Conservation (phyloP, 2,113 vertebrate species). For the Uropsilus gracilis region DNA sequence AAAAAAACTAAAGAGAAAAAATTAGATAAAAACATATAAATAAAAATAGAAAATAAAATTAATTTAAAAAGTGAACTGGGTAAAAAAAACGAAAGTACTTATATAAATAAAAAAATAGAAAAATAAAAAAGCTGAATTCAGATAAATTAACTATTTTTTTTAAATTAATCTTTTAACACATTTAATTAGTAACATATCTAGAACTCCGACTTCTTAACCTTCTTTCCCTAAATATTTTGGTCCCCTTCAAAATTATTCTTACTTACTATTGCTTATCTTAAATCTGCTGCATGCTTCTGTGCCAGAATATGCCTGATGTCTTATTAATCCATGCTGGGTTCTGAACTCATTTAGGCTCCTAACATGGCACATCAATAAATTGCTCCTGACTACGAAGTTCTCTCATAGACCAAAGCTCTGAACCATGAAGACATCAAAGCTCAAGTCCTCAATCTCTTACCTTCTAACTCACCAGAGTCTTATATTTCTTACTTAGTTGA, state of each 20-base stretch:
- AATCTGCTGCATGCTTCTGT: background rate
- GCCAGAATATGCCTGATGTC: background rate
- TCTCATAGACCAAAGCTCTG: background rate
- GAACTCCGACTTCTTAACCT: background rate
- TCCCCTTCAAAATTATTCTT: background rate
- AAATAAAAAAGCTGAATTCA: background rate
- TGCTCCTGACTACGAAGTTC: background rate
- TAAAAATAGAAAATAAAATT: no score
- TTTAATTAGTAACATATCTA: background rate
- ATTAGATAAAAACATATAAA: background rate
- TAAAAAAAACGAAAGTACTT: no score
- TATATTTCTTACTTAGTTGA: background rate
- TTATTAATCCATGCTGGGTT: background rate
- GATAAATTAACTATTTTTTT: background rate
- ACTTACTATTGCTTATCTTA: background rate
- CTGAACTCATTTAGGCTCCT: background rate
- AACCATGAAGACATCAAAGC: background rate
- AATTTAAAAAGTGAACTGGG: no score
- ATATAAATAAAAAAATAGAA: background rate
- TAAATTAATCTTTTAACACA: background rate
- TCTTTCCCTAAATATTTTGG: background rate
- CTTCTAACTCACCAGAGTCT: background rate
- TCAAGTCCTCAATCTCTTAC: background rate
- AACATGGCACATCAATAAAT: background rate
- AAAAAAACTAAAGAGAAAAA: background rate